phyloP scores from a whole-genome alignment of 2,113 vertebrate genomes.

The Coryphaenoides rupestris region DNA sequence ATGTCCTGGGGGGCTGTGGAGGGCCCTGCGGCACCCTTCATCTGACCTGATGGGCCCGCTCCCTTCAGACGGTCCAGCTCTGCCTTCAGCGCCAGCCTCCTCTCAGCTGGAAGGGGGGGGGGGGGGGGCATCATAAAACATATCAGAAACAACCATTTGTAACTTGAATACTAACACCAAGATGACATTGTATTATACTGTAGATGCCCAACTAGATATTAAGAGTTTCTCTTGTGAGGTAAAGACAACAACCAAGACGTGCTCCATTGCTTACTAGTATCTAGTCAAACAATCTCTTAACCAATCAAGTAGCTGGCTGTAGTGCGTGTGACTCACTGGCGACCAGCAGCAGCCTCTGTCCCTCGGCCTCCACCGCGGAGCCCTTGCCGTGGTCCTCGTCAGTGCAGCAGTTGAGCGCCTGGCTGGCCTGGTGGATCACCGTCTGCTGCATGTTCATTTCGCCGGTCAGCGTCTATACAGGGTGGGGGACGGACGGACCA shows the following conservation, averaged over 20 bases:
- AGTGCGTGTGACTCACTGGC: slow-evolving; percentile 77
- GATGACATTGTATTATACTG: too few species aligned
- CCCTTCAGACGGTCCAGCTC: slow-evolving; percentile 83
- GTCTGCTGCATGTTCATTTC: slow-evolving; percentile 95
- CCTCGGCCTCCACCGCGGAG: slow-evolving; percentile 93
- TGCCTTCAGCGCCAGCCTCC: slow-evolving; percentile 79
- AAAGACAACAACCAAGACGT: too few species aligned
- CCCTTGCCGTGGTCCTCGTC: slow-evolving; percentile 96
- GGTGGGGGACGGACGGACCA: neutral
- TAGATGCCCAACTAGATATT: too few species aligned
- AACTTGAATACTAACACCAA: too few species aligned
- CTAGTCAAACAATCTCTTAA: too few species aligned
- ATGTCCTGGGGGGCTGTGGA: slow-evolving; percentile 28
- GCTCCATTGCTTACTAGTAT: too few species aligned
- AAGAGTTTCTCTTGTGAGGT: too few species aligned
- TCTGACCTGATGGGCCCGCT: slow-evolving; percentile 71
- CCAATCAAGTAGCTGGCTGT: too few species aligned
- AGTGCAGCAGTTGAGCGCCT: slow-evolving; percentile 94
- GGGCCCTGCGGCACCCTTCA: slow-evolving; percentile 47
- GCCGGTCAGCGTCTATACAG: slow-evolving; percentile 68
- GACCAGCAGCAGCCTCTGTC: slow-evolving; percentile 88
- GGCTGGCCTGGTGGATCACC: slow-evolving; percentile 93
- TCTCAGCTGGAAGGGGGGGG: slow-evolving; percentile 75
- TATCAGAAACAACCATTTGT: too few species aligned
- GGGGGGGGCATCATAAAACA: too few species aligned